phyloP scores from a whole-genome alignment of 2,797 vertebrate genomes.

The Otus scops region DNA sequence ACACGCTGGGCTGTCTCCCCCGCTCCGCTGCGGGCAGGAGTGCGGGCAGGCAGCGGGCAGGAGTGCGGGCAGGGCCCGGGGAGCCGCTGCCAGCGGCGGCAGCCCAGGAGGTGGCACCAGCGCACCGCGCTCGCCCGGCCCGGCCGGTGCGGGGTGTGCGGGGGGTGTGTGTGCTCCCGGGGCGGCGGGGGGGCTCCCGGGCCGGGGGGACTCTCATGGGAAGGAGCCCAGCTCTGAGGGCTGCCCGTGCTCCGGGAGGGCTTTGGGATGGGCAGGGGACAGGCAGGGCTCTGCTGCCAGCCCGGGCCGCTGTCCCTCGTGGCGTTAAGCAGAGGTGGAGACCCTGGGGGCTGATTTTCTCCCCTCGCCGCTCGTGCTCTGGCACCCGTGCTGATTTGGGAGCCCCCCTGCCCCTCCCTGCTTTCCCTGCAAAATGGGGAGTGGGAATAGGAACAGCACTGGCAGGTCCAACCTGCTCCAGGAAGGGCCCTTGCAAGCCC shows the following conservation, averaged over 20 bases:
- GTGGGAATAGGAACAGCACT: too few relatives aligned
- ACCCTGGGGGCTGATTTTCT: neutral
- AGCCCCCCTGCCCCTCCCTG: neutral
- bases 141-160: neutral
- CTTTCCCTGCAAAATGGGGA: neutral
- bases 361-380: neutral
- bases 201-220: neutral
- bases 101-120: slow-evolving; percentile 60
- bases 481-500: neutral
- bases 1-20: too few relatives aligned
- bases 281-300: neutral
- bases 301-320: fast-evolving
- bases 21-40: neutral
- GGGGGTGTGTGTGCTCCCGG: neutral
- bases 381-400: neutral
- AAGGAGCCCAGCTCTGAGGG: neutral
- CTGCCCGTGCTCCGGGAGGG: neutral
- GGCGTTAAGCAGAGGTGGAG: neutral
- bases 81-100: neutral
- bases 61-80: neutral
- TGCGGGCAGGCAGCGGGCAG: neutral
- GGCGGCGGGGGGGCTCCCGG: too few relatives aligned
- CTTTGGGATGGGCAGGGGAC: neutral
- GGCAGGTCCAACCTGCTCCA: neutral
- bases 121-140: neutral